Conservation (phyloP, 2,888 invertebrate genomes). For the Synanthedon myopaeformis region DNA sequence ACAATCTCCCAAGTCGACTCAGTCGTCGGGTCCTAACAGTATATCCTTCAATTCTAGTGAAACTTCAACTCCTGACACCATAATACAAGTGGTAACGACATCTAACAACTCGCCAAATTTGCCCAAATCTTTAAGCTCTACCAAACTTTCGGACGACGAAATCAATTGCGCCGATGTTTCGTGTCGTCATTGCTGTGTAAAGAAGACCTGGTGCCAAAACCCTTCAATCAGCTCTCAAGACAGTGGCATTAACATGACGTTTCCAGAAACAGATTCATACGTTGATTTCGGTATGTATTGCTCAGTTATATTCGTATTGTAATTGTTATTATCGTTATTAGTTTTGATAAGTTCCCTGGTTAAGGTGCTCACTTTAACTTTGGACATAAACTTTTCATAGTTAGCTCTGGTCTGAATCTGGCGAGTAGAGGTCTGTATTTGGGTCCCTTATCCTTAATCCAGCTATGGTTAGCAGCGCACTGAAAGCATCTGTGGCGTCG, state of each 20-base stretch:
- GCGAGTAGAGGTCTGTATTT: no score
- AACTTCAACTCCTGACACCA: constrained; percentile 65
- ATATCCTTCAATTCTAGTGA: constrained; percentile 66
- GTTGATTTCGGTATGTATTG: constrained; percentile 50
- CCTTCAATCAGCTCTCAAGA: constrained; percentile 81
- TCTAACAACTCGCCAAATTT: constrained; percentile 45
- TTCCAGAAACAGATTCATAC: constrained; percentile 76
- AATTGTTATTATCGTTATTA: not conserved
- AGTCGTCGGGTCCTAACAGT: constrained; percentile 55
- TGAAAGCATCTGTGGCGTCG: no score
- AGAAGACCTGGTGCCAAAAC: constrained; percentile 74
- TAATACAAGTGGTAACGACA: constrained; percentile 58
- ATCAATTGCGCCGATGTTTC: constrained; percentile 50
- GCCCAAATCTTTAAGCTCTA: constrained; percentile 68
- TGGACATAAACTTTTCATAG: no score
- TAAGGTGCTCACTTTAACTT: no score
- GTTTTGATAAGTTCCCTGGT: no score
- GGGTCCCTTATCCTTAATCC: no score
- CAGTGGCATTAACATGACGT: constrained; percentile 81
- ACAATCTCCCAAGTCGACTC: constrained; percentile 56
- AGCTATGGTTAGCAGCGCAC: no score
- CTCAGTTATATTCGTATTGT: not conserved
- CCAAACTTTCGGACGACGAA: constrained; percentile 72
- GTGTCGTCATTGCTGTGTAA: constrained; percentile 58
- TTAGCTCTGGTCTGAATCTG: no score